Percentiles rank a stretch among this genome's conserved stretches.
phyloP scores from a whole-genome alignment of 2,113 vertebrate genomes.

The Cervus canadensis region DNA sequence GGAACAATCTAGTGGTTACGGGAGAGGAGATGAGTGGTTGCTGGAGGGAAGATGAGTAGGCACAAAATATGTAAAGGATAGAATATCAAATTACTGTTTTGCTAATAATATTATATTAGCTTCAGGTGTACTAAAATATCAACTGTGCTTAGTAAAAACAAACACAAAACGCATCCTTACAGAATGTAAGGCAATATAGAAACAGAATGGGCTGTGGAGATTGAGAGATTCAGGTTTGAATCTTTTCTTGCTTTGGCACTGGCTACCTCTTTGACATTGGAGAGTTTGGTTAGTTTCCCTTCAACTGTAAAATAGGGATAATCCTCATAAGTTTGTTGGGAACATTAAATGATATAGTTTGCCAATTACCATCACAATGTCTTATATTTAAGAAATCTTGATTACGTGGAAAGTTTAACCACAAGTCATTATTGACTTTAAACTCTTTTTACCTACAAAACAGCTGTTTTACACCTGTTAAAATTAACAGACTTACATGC shows the following conservation, averaged over 20 bases:
- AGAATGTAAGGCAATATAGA: neutral
- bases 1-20: neutral
- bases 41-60: neutral
- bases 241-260: neutral
- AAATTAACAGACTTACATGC: neutral
- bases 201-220: neutral
- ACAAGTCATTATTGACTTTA: constrained; percentile 5
- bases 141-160: neutral
- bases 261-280: neutral
- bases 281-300: neutral
- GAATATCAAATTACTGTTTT: neutral
- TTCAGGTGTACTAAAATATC: too few relatives aligned
- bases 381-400: neutral
- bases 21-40: neutral
- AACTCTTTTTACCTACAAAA: neutral
- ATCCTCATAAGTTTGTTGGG: neutral
- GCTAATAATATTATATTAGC: too few relatives aligned
- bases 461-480: neutral
- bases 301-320: neutral
- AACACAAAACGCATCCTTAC: neutral
- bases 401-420: neutral
- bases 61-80: neutral
- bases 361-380: neutral
- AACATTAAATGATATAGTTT: neutral
- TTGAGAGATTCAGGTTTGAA: neutral